These are phyloP conservation scores for Passerculus sandwichensis DNA, from an alignment of 2,797 vertebrate species.

Conservation along the genomic window DNA sequence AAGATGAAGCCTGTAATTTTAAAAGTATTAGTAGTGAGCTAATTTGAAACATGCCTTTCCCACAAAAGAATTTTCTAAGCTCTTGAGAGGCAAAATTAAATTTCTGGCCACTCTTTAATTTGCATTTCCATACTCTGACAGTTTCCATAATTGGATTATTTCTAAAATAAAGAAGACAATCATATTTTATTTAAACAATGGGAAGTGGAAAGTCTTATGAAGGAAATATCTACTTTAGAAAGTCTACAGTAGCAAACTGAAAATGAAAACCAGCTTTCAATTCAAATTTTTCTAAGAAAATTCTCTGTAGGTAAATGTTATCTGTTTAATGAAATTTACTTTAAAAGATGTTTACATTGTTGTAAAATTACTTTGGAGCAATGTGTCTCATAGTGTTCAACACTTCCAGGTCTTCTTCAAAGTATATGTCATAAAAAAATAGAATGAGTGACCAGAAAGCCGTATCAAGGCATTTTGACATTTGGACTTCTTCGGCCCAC, in stretches of 20 bases:
- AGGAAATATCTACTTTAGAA: background rate
- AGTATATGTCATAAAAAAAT: background rate
- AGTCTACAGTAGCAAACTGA: background rate
- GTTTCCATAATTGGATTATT: conserved; percentile 38
- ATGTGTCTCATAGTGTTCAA: background rate
- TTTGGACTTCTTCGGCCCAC: background rate
- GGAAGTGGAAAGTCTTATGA: background rate
- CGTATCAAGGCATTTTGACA: background rate
- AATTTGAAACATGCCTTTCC: conserved; percentile 6
- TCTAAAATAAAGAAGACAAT: conserved; percentile 2
- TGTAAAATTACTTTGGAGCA: background rate
- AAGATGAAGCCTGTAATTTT: background rate
- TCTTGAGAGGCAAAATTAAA: conserved; percentile 20
- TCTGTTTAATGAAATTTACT: background rate
- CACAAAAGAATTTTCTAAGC: background rate
- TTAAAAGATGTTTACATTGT: background rate
- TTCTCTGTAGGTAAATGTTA: background rate
- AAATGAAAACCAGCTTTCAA: background rate
- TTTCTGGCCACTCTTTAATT: conserved; percentile 2
- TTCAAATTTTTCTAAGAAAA: background rate
- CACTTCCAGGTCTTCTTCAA: background rate
- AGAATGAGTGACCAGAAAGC: background rate
- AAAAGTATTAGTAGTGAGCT: conserved; percentile 1
- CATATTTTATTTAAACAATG: conserved; percentile 30
- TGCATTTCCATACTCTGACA: conserved; percentile 21